Conservation (phyloP, 2,888 invertebrate genomes). For the Volucella bombylans region DNA sequence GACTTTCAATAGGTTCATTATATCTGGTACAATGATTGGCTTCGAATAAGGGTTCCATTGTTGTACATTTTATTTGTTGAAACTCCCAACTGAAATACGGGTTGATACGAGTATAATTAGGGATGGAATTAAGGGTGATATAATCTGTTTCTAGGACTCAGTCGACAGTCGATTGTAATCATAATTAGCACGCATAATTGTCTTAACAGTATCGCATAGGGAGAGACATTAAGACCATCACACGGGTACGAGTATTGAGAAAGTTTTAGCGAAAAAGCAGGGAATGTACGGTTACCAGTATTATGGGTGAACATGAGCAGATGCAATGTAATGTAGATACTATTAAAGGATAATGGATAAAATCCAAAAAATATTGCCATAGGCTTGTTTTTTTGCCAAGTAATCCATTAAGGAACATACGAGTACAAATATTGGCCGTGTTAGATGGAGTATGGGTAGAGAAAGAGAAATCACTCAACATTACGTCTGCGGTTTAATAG, state of each 20-base stretch:
- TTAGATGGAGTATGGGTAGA: background rate
- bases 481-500: conserved; percentile 61
- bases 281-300: conserved; percentile 11
- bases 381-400: conserved; percentile 6
- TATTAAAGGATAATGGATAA: conserved; percentile 22
- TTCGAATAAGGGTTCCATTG: conserved; percentile 19
- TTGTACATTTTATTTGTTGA: background rate
- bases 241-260: background rate
- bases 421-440: background rate
- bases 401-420: conserved; percentile 28
- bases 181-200: conserved; percentile 54
- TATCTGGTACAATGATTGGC: conserved; percentile 25
- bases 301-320: background rate
- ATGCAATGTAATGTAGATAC: background rate
- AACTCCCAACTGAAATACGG: background rate
- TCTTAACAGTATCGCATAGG: conserved; percentile 13
- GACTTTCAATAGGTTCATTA: conserved; percentile 38
- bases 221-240: background rate
- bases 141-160: background rate
- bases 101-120: background rate
- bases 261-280: background rate
- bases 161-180: conserved; percentile 44
- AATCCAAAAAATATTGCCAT: background rate
- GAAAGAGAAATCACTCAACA: conserved; percentile 35
- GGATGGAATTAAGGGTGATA: background rate